Conservation (phyloP, 1,140 invertebrate genomes). For the Meloidogyne floridensis region DNA sequence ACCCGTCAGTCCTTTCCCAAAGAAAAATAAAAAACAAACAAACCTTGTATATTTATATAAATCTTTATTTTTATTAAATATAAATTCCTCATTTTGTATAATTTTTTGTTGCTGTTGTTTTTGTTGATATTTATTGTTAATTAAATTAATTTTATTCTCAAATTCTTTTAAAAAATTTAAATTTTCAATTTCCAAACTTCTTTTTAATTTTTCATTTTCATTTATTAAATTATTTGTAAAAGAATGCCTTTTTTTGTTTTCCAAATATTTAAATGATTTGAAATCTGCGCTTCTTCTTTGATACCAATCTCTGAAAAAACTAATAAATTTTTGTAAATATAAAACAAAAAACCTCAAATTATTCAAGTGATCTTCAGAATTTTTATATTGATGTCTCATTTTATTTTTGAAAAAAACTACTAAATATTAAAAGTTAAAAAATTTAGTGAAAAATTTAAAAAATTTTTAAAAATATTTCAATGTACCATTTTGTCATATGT, state of each 20-base stretch:
- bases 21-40: not conserved
- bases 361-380: not conserved
- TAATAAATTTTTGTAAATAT: not conserved
- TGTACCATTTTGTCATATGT: too few relatives aligned
- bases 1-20: too few relatives aligned
- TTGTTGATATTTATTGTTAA: not conserved
- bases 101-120: not conserved
- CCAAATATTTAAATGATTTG: constrained; percentile 23
- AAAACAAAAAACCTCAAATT: not conserved
- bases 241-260: constrained; percentile 3
- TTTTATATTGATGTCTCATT: not conserved
- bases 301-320: constrained; percentile 19
- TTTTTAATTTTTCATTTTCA: constrained; percentile 11
- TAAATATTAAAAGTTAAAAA: not conserved
- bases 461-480: too few relatives aligned
- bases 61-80: constrained; percentile 14
- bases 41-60: not conserved
- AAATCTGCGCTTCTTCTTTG: constrained; percentile 20
- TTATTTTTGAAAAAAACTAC: not conserved
- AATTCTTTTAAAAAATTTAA: constrained; percentile 13
- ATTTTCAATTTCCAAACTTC: not conserved
- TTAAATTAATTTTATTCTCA: constrained; percentile 3
- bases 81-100: not conserved
- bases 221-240: not conserved
- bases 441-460: not conserved